phyloP scores from a whole-genome alignment of 2,888 invertebrate species.

The Octodonta nipae region DNA sequence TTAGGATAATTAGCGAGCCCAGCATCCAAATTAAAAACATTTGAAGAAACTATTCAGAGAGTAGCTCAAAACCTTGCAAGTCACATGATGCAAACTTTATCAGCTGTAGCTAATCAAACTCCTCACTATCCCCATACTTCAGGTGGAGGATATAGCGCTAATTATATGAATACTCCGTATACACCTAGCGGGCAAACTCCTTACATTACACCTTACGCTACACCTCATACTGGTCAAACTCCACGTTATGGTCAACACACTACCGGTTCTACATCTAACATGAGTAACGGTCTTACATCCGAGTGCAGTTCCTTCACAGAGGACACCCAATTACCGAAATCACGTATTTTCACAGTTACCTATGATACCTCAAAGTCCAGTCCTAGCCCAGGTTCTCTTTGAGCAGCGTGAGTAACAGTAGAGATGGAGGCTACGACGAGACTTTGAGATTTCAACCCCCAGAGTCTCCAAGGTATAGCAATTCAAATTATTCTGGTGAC shows the following conservation, averaged over 20 bases:
- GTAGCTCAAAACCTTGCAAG: constrained; percentile 57
- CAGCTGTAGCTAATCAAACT: constrained; percentile 57
- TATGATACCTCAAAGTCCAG: constrained; percentile 24
- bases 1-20: no score
- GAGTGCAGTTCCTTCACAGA: constrained; percentile 37
- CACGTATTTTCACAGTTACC: constrained; percentile 26
- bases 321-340: constrained; percentile 35
- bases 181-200: constrained; percentile 88
- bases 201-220: constrained; percentile 82
- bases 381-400: constrained; percentile 26
- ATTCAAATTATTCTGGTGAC: constrained; percentile 9
- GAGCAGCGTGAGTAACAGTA: constrained; percentile 19
- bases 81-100: constrained; percentile 56
- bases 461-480: constrained; percentile 3
- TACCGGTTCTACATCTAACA: constrained; percentile 36
- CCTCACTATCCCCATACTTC: constrained; percentile 63
- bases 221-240: constrained; percentile 54
- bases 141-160: constrained; percentile 47
- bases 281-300: constrained; percentile 43
- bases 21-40: no score
- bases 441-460: constrained; percentile 9
- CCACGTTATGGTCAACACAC: no score
- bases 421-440: constrained; percentile 13
- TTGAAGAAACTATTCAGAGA: constrained; percentile 55
- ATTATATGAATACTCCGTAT: constrained; percentile 74